A percentile compares a stretch with the other conserved stretches of the same genome.
phyloP scores from a whole-genome alignment of 2,113 vertebrate genomes.

The Seriola quinqueradiata region DNA sequence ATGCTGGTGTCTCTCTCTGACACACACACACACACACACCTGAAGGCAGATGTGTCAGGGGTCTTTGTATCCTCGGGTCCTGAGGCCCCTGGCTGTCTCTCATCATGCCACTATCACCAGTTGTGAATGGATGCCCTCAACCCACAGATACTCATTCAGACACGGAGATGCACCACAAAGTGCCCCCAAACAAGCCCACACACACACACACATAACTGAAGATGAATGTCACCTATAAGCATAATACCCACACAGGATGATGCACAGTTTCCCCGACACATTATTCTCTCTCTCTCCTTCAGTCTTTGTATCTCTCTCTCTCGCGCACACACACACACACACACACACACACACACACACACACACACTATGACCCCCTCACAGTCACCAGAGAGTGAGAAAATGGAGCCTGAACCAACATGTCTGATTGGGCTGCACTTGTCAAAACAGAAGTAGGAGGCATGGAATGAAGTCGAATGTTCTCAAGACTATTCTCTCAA shows the following conservation, averaged over 20 bases:
- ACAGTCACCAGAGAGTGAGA: constrained; percentile 67
- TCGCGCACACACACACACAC: constrained; percentile 11
- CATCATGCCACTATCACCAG: constrained; percentile 51
- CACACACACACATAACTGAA: constrained; percentile 48
- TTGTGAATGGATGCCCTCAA: constrained; percentile 54
- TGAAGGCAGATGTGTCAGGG: constrained; percentile 67
- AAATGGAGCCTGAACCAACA: constrained; percentile 69
- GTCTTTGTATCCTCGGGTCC: constrained; percentile 54
- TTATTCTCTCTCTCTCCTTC: constrained; percentile 1
- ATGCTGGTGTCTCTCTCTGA: constrained; percentile 41
- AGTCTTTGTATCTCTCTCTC: constrained; percentile 5
- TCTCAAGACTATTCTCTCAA: constrained; percentile 69
- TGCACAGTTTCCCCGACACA: constrained; percentile 22
- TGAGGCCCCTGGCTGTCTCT: constrained; percentile 52
- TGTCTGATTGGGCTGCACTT: constrained; percentile 75
- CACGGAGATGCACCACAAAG: constrained; percentile 34
- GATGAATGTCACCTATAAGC: constrained; percentile 62
- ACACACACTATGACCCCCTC: constrained; percentile 56
- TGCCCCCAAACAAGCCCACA: constrained; percentile 42
- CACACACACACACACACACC: constrained; percentile 37
- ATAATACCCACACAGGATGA: constrained; percentile 40
- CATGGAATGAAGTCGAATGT: constrained; percentile 64
- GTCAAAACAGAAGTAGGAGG: constrained; percentile 73
- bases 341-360: constrained; percentile 14
- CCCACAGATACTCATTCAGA: constrained; percentile 35